A percentile compares a stretch with the other conserved stretches of the same genome.
phyloP scores from a whole-genome alignment of 2,888 invertebrate species.

The Hetaerina titia region DNA sequence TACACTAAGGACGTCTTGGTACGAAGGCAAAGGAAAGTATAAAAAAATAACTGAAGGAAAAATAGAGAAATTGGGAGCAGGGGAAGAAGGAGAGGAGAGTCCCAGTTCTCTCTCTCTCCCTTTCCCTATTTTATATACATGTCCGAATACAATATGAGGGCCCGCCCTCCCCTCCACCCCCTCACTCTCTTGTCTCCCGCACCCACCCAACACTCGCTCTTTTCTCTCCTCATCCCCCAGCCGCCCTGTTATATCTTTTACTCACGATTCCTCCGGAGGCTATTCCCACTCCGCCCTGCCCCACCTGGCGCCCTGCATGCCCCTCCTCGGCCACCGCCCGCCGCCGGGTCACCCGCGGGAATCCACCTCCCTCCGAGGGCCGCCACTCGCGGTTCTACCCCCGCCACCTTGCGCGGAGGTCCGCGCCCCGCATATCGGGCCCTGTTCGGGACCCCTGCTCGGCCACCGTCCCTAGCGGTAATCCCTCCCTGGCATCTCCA shows the following conservation, averaged over 20 bases:
- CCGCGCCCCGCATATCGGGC: no score
- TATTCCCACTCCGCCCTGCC: not conserved
- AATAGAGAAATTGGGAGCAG: not conserved
- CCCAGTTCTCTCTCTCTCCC: not conserved
- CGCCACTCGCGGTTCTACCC: not conserved
- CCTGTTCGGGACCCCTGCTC: no score
- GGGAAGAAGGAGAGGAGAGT: not conserved
- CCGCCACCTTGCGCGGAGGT: not conserved
- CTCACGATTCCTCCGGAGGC: constrained; percentile 51
- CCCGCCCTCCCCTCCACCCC: not conserved
- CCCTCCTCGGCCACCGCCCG: not conserved
- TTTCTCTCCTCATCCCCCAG: not conserved
- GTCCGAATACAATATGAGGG: constrained; percentile 51
- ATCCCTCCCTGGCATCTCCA: not conserved
- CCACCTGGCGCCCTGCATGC: not conserved
- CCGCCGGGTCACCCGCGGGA: not conserved
- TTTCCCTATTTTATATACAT: constrained; percentile 54
- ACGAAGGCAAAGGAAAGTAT: not conserved
- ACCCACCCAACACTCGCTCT: not conserved
- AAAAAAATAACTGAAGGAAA: not conserved
- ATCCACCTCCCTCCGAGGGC: not conserved
- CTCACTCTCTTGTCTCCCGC: not conserved
- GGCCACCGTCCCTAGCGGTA: not conserved
- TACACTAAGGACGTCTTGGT: constrained; percentile 9
- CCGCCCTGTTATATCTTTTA: constrained; percentile 42